These are phyloP conservation scores for Natator depressus DNA, from an alignment of 2,113 vertebrate species.

Conservation along the genomic window DNA sequence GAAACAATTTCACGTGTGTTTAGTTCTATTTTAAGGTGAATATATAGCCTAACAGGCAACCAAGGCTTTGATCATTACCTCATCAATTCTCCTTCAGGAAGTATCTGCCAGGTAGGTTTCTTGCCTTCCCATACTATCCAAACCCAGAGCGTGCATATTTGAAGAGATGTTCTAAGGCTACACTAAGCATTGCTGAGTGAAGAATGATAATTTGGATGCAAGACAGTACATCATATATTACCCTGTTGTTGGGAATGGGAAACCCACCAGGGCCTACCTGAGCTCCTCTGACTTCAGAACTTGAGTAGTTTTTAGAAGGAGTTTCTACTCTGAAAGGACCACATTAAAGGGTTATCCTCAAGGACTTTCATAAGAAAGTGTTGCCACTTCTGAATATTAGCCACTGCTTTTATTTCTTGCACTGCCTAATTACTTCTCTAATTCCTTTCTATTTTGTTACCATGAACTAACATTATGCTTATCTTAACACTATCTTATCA, in stretches of 20 bases:
- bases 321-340: background rate
- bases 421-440: background rate
- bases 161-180: background rate
- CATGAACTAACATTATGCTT: background rate
- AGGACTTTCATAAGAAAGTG: rapidly evolving
- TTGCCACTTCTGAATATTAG: background rate
- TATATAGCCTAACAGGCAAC: background rate
- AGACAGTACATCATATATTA: background rate
- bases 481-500: background rate
- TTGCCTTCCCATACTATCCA: background rate
- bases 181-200: background rate
- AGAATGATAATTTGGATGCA: background rate
- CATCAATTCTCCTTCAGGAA: background rate
- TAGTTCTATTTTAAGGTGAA: background rate
- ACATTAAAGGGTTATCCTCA: rapidly evolving
- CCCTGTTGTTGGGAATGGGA: background rate
- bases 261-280: background rate
- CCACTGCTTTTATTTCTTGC: background rate
- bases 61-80: background rate
- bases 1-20: background rate
- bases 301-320: background rate
- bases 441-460: background rate
- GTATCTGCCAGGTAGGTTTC: background rate
- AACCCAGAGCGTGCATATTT: background rate
- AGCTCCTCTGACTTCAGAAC: background rate